Base-by-base conservation (phyloP, 2,113 vertebrate genomes). In the Macrotis lagotis region DNA sequence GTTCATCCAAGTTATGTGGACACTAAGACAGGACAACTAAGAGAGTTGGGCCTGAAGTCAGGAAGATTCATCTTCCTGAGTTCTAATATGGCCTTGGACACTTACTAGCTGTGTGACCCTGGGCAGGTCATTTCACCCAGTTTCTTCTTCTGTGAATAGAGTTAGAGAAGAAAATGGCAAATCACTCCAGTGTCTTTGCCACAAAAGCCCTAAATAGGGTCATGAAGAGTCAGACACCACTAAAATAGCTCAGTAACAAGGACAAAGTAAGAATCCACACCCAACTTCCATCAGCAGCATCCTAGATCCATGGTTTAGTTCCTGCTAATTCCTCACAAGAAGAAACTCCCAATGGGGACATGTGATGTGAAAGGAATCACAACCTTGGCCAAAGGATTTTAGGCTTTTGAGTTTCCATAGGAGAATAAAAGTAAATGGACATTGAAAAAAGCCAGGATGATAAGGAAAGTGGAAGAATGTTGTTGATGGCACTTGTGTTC, bases 361-460 rank as follows among this genome's bases (percentile, higher is more conserved):
- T 9, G 19, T 74, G 28, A 94, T 47, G 47, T 10, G 6, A 66
- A 48, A 51, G 51, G 55, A 47, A 26, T 93, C 49, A 37, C 92
- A 91, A 49, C 91, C 93, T 59, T 26, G 48, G 7, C 50, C 24
- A 51, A 91, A 90, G 91, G 94, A 8, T 22, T 95, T 89, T 93
- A 44, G 48, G 49, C 50, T 25, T 91, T 51, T 91, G 89, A 95
- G 55, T 66, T 28, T 0, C 8, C 90, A 12, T 8, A 14, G 48
- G 16, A 66, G 66, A 88, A 50, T 94, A 92, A 95, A 93, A 92
- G 16, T 95, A 92, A 91, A 44, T 92, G 91, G 95, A 92, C 93
- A 11, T 48, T 94, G 50, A 95, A 96, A 66, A 93, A 25, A 95
- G 50, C 92, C n/a, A n/a, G n/a, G 59, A 94, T 49, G 51, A 94